Percentiles rank a stretch among this genome's conserved stretches.
These are phyloP conservation scores for Hylaea fasciaria DNA, from an alignment of 2,888 invertebrate species.

Conservation along the genomic window DNA sequence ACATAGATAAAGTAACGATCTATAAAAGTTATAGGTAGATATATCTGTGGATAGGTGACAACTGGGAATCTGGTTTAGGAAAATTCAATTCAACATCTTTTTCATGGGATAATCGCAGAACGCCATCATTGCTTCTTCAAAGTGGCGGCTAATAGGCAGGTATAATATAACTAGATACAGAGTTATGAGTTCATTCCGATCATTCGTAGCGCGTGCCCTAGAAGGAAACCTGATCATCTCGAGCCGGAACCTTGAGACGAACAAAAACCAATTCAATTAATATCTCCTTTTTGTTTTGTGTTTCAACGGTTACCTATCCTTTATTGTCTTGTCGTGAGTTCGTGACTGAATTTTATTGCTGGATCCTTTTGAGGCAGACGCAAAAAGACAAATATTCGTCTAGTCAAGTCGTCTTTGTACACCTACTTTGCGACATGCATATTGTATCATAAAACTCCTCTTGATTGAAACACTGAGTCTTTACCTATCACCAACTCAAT, in stretches of 20 bases:
- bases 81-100: conserved; percentile 23
- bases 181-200: conserved; percentile 49
- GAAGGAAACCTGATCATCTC: conserved; percentile 65
- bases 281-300: conserved; percentile 56
- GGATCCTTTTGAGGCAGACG: conserved; percentile 17
- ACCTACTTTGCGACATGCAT: neutral
- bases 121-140: neutral
- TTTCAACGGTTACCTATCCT: conserved; percentile 44
- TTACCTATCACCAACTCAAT: too few species aligned
- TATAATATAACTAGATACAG: neutral
- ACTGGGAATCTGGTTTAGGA: neutral
- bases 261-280: conserved; percentile 62
- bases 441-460: neutral
- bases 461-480: too few species aligned
- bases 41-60: too few species aligned
- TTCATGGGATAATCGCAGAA: conserved; percentile 6
- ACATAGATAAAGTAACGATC: conserved; percentile 3
- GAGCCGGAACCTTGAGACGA: conserved; percentile 58
- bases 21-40: too few species aligned
- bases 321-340: conserved; percentile 49
- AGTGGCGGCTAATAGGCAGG: neutral
- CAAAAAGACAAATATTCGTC: conserved; percentile 18
- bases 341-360: conserved; percentile 35
- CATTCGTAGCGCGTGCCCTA: conserved; percentile 48
- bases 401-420: neutral